Percentiles rank a stretch among this genome's conserved stretches.
Conservation (phyloP, 1,140 invertebrate species). For the Eulimnadia texana region DNA sequence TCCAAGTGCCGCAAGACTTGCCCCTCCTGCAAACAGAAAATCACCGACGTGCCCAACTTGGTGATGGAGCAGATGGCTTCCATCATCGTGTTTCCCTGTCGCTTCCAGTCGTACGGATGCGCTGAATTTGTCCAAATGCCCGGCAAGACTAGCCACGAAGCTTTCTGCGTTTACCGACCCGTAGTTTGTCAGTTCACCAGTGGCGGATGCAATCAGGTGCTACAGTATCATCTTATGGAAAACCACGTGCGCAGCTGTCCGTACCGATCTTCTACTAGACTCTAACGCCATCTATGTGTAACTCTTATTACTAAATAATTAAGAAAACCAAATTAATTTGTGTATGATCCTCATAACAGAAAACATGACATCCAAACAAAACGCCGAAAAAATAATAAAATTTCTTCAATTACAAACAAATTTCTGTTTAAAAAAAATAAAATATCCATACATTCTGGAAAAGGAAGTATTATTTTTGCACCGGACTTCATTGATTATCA, state of each 20-base stretch:
- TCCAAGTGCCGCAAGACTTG: conserved; percentile 18
- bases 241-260: background rate
- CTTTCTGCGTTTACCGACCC: conserved; percentile 11
- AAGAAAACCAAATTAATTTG: too few species aligned
- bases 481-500: too few species aligned
- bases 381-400: too few species aligned
- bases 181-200: conserved; percentile 10
- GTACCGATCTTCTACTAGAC: background rate
- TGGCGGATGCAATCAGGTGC: conserved; percentile 9
- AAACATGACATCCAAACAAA: too few species aligned
- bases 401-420: too few species aligned
- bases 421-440: too few species aligned
- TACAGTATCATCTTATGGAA: conserved; percentile 8
- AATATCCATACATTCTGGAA: too few species aligned
- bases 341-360: too few species aligned
- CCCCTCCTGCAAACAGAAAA: conserved; percentile 20
- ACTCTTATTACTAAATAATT: background rate
- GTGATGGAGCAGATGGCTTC: conserved; percentile 21
- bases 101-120: conserved; percentile 11
- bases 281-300: background rate
- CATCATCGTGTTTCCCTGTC: conserved; percentile 11
- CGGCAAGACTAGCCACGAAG: conserved; percentile 8
- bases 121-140: background rate
- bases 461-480: too few species aligned
- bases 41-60: conserved; percentile 20